phyloP scores from a whole-genome alignment of 2,888 invertebrate species.

The Lithophane semibrunnea region DNA sequence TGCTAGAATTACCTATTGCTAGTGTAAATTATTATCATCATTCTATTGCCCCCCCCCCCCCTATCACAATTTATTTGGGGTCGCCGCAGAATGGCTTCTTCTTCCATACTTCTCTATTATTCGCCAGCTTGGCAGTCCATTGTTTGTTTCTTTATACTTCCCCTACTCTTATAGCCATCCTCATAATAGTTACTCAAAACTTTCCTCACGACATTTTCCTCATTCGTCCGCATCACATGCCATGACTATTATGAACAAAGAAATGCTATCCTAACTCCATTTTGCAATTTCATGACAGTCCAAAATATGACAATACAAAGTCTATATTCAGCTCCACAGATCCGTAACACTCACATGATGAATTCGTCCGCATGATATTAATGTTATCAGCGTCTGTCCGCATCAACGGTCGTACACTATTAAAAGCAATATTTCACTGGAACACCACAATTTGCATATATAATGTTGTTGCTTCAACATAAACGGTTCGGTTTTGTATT shows the following conservation, averaged over 20 bases:
- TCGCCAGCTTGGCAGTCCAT: not conserved
- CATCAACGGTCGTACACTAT: conserved; percentile 68
- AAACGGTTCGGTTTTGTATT: conserved; percentile 50
- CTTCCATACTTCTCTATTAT: not conserved
- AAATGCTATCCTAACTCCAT: not conserved
- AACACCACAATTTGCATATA: conserved; percentile 73
- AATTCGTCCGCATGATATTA: conserved; percentile 68
- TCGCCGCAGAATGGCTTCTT: not conserved
- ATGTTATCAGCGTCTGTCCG: conserved; percentile 72
- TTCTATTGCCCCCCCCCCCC: not conserved
- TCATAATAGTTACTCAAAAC: too few species aligned
- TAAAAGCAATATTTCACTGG: conserved; percentile 72
- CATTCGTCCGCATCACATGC: not conserved
- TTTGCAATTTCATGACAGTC: not conserved
- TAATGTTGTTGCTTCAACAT: conserved; percentile 68
- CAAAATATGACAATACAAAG: conserved; percentile 5
- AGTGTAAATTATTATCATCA: too few species aligned
- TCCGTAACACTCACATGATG: conserved; percentile 52
- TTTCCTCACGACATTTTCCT: not conserved
- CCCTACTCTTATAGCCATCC: not conserved
- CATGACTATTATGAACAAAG: not conserved
- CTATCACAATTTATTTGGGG: not conserved
- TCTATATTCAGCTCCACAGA: conserved; percentile 24
- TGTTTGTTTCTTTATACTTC: not conserved
- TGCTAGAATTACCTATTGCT: not conserved